A percentile compares a stretch with the other conserved stretches of the same genome.
These are phyloP conservation scores for Ctenoplectra terminalis DNA, from an alignment of 1,140 invertebrate genomes.

Conservation along the genomic window DNA sequence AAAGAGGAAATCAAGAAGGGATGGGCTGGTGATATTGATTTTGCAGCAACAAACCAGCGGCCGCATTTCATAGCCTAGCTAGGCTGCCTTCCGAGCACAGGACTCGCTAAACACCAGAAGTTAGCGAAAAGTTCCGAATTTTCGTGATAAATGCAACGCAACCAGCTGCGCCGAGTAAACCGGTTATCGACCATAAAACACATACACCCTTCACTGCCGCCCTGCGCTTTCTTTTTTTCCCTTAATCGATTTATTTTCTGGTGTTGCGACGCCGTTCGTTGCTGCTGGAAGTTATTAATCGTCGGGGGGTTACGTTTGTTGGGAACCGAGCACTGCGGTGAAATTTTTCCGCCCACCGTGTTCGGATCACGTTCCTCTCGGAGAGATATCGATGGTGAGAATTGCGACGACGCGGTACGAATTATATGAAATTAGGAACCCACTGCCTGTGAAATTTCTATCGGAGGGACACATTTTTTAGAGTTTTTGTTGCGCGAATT, in stretches of 20 bases:
- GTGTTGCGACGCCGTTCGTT: constrained; percentile 24
- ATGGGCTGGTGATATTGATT: constrained; percentile 66
- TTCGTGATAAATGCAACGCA: constrained; percentile 47
- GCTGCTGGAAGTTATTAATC: constrained; percentile 35
- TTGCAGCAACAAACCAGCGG: constrained; percentile 70
- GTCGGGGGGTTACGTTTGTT: not conserved
- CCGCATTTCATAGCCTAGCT: constrained; percentile 64
- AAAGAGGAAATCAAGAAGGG: constrained; percentile 22
- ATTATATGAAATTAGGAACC: not conserved
- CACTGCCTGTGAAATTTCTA: too few species aligned
- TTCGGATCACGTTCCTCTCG: not conserved
- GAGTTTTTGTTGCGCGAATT: too few species aligned
- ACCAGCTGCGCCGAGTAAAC: constrained; percentile 38
- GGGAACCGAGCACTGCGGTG: not conserved
- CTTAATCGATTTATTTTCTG: constrained; percentile 51
- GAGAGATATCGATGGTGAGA: not conserved
- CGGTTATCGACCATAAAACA: constrained; percentile 49
- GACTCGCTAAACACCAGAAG: constrained; percentile 42
- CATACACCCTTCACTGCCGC: not conserved
- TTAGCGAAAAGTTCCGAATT: constrained; percentile 41
- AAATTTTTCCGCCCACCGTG: not conserved
- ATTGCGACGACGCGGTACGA: not conserved
- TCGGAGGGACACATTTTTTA: too few species aligned
- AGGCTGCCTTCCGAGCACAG: constrained; percentile 13
- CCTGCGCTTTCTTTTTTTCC: constrained; percentile 28